These are phyloP conservation scores for Nezara viridula DNA, from an alignment of 2,888 invertebrate genomes.

Conservation along the genomic window DNA sequence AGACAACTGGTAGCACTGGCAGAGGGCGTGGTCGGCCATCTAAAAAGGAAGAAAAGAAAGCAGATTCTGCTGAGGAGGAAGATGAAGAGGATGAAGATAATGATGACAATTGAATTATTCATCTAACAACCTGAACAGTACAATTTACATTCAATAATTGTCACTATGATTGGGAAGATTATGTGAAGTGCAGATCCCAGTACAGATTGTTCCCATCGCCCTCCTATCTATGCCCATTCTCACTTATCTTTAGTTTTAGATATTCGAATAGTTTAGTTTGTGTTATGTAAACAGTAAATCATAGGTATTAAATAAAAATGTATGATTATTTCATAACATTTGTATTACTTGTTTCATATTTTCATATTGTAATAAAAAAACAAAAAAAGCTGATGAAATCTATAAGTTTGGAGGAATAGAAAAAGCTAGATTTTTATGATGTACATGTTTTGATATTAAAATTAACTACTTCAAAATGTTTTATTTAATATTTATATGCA, in stretches of 20 bases:
- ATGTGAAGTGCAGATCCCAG: conserved; percentile 25
- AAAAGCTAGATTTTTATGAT: conserved; percentile 16
- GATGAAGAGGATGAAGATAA: conserved; percentile 69
- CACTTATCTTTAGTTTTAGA: conserved; percentile 53
- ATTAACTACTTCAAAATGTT: neutral
- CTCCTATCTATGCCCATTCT: conserved; percentile 17
- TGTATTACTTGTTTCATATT: conserved; percentile 44
- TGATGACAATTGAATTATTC: conserved; percentile 65
- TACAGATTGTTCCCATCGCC: neutral
- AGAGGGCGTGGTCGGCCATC: conserved; percentile 70
- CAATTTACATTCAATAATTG: conserved; percentile 42
- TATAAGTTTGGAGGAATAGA: conserved; percentile 24
- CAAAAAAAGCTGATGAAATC: conserved; percentile 15
- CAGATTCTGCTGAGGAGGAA: conserved; percentile 70
- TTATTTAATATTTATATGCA: conserved; percentile 26
- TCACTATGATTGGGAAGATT: neutral
- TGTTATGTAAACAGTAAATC: conserved; percentile 42
- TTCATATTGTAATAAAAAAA: conserved; percentile 52
- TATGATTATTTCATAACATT: conserved; percentile 30
- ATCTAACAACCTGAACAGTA: conserved; percentile 51
- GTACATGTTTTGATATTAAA: neutral
- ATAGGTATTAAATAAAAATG: conserved; percentile 38
- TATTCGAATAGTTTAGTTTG: conserved; percentile 50
- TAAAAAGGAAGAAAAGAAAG: conserved; percentile 69
- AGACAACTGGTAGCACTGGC: conserved; percentile 64